Evolutionary conservation across 53 echinoderm and acorn worm genomes (phyloP).

Genomic region (Echinometra lucunter): DNA sequence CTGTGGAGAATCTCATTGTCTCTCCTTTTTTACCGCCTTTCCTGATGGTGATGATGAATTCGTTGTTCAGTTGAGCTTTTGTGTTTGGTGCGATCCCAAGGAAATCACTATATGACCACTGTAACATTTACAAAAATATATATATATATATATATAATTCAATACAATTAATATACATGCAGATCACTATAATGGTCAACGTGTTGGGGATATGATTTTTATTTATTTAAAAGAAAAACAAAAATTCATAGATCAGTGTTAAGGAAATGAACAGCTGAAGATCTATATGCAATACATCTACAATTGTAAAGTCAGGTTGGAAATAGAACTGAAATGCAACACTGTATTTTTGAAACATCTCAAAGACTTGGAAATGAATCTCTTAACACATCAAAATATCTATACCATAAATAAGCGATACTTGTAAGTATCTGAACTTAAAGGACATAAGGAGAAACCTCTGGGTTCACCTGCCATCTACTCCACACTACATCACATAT

Average conservation of each 20-base stretch:
- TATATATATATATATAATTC: too few species aligned
- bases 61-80: slow-evolving; percentile 91
- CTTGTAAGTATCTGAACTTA: too few species aligned
- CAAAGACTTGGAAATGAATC: too few species aligned
- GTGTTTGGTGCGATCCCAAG: slow-evolving; percentile 91
- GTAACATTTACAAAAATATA: neutral
- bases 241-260: neutral
- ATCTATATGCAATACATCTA: neutral
- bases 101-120: slow-evolving; percentile 97
- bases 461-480: too few species aligned
- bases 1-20: slow-evolving; percentile 98
- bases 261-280: neutral
- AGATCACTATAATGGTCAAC: too few species aligned
- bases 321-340: too few species aligned
- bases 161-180: neutral
- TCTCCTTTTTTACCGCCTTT: slow-evolving; percentile 93
- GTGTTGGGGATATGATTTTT: too few species aligned
- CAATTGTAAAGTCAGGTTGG: too few species aligned
- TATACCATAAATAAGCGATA: too few species aligned
- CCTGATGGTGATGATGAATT: slow-evolving; percentile 90
- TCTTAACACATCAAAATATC: too few species aligned
- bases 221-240: neutral
- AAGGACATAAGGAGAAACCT: too few species aligned
- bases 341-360: neutral
- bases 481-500: too few species aligned